Evolutionary conservation across 2,888 invertebrate genomes (phyloP).

Genomic region (Chymomyza fuscimana): DNA sequence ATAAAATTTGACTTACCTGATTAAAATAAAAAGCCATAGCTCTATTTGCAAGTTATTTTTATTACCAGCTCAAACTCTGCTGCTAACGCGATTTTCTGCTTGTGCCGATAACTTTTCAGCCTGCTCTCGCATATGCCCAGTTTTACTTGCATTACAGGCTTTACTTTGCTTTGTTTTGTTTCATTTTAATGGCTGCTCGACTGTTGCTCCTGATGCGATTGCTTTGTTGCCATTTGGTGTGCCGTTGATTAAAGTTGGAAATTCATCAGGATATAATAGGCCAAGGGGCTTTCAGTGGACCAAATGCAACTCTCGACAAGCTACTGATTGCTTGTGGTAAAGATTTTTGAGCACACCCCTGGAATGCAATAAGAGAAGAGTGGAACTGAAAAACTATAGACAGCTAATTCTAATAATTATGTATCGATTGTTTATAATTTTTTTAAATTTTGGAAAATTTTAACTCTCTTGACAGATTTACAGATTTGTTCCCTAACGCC

Average conservation of each 20-base stretch:
- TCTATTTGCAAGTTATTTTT: no score
- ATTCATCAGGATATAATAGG: slow-evolving; percentile 29
- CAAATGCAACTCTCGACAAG: background rate
- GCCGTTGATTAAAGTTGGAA: slow-evolving; percentile 54
- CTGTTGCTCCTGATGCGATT: background rate
- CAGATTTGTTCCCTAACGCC: no score
- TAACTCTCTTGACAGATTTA: no score
- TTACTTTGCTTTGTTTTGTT: slow-evolving; percentile 45
- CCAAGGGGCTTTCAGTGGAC: background rate
- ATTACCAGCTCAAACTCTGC: no score
- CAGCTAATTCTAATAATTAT: background rate
- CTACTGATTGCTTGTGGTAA: background rate
- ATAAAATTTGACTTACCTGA: no score
- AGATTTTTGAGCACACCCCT: background rate
- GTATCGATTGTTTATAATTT: background rate
- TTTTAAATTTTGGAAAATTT: background rate
- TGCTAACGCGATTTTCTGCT: no score
- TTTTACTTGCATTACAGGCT: slow-evolving; percentile 18
- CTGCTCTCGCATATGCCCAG: background rate
- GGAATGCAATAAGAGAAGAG: background rate
- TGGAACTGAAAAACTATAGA: background rate
- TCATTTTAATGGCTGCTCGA: slow-evolving; percentile 29
- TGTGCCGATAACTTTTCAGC: no score
- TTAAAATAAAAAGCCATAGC: no score
- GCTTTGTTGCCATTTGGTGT: slow-evolving; percentile 1